phyloP scores from a whole-genome alignment of 2,113 vertebrate species.

The Neolamprologus tretocephalus region DNA sequence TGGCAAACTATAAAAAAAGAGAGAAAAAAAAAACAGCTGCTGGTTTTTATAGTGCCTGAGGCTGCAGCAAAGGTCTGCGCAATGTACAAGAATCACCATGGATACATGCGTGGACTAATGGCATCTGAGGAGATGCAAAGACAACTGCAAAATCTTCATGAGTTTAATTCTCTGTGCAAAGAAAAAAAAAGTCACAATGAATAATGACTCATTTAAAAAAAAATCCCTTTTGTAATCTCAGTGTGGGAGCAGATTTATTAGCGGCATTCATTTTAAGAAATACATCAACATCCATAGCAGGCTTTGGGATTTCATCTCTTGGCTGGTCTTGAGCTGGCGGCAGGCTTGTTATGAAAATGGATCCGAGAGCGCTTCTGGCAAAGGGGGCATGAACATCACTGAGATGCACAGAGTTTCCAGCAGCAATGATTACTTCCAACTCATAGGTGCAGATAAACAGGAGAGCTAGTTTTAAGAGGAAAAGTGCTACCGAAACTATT shows the following conservation, averaged over 20 bases:
- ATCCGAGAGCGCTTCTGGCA: slow-evolving; percentile 49
- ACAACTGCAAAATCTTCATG: slow-evolving; percentile 11
- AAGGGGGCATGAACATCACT: slow-evolving; percentile 22
- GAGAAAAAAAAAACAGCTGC: slow-evolving; percentile 8
- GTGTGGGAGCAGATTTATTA: slow-evolving; percentile 12
- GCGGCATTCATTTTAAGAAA: slow-evolving; percentile 15
- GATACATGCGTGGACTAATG: slow-evolving; percentile 1
- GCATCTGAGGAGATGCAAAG: background rate
- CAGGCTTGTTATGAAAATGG: slow-evolving; percentile 42
- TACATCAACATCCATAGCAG: slow-evolving; percentile 23
- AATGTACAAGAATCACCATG: background rate
- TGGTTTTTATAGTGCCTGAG: background rate
- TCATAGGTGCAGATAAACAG: slow-evolving; percentile 31
- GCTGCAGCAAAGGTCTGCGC: background rate
- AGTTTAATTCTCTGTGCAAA: background rate
- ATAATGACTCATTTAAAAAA: background rate
- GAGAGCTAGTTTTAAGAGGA: background rate
- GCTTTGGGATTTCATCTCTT: slow-evolving; percentile 39
- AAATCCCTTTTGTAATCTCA: slow-evolving; percentile 33
- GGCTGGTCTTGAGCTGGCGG: slow-evolving; percentile 8
- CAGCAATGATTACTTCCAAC: slow-evolving; percentile 28
- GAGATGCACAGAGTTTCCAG: slow-evolving; percentile 22
- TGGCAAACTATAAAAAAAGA: background rate
- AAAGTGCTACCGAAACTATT: background rate
- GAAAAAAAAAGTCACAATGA: background rate